phyloP scores from a whole-genome alignment of 1,140 invertebrate species.

The Cataglyphis hispanica region DNA sequence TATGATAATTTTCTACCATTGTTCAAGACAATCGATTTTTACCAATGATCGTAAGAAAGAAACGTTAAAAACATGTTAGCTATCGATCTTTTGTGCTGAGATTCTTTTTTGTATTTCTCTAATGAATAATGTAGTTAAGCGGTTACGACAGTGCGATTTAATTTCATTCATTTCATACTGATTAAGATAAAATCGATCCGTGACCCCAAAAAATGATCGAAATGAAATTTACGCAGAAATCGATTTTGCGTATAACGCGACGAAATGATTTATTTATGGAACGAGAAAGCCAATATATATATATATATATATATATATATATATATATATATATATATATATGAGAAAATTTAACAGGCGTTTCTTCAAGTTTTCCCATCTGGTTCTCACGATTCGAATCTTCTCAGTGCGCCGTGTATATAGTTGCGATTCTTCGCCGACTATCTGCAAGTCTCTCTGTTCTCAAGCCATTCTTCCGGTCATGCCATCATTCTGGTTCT shows the following conservation, averaged over 20 bases:
- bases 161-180: constrained; percentile 40
- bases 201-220: constrained; percentile 21
- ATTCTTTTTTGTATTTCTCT: not conserved
- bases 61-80: not conserved
- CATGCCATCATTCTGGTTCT: constrained; percentile 77
- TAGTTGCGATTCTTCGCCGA: constrained; percentile 72
- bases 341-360: constrained; percentile 28
- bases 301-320: too few species aligned
- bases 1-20: not conserved
- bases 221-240: constrained; percentile 32
- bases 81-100: not conserved
- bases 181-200: constrained; percentile 42
- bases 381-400: constrained; percentile 77
- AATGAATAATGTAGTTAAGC: constrained; percentile 27
- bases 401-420: constrained; percentile 68
- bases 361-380: constrained; percentile 64
- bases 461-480: constrained; percentile 77
- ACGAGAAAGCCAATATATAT: constrained; percentile 14
- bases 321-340: constrained; percentile 26
- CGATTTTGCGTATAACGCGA: constrained; percentile 40
- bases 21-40: constrained; percentile 43
- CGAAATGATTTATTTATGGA: constrained; percentile 57
- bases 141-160: not conserved
- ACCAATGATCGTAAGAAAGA: constrained; percentile 7
- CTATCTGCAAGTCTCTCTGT: constrained; percentile 70